Percentiles rank a stretch among this genome's conserved stretches.
These are phyloP conservation scores for Spongilla lacustris DNA, from an alignment of 37 sponge, comb jelly and placozoan species.

Conservation along the genomic window DNA sequence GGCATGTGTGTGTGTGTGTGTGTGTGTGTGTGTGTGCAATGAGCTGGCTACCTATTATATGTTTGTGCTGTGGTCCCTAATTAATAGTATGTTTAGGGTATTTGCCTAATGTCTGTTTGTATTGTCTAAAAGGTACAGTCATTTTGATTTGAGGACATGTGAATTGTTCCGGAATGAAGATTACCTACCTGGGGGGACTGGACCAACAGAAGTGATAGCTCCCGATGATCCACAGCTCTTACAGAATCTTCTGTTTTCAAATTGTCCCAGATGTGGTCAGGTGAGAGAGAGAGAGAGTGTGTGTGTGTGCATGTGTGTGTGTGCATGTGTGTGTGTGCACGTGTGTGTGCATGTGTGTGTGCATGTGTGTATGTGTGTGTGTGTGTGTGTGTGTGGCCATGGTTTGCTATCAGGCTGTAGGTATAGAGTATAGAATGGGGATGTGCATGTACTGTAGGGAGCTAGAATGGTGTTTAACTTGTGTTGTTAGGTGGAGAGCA, in stretches of 20 bases:
- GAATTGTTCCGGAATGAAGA: slow-evolving; percentile 61
- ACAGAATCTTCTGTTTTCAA: slow-evolving; percentile 32
- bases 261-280: slow-evolving; percentile 69
- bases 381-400: neutral
- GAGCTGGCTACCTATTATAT: too few relatives aligned
- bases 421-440: too few relatives aligned
- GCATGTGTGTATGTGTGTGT: too few relatives aligned
- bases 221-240: slow-evolving; percentile 14
- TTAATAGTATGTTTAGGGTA: too few relatives aligned
- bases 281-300: slow-evolving; percentile 27
- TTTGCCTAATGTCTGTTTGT: neutral
- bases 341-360: too few relatives aligned
- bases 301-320: too few relatives aligned
- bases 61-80: too few relatives aligned
- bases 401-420: too few relatives aligned
- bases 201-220: neutral
- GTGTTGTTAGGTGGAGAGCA: slow-evolving; percentile 27
- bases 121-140: slow-evolving; percentile 45
- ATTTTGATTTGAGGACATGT: slow-evolving; percentile 47
- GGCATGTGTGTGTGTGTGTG: too few relatives aligned
- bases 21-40: too few relatives aligned
- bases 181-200: slow-evolving; percentile 31
- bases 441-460: neutral
- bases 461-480: neutral
- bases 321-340: too few relatives aligned